Percentiles rank a stretch among this genome's conserved stretches.
Conservation (phyloP, 2,797 vertebrate genomes). For the Cossypha heuglini region DNA sequence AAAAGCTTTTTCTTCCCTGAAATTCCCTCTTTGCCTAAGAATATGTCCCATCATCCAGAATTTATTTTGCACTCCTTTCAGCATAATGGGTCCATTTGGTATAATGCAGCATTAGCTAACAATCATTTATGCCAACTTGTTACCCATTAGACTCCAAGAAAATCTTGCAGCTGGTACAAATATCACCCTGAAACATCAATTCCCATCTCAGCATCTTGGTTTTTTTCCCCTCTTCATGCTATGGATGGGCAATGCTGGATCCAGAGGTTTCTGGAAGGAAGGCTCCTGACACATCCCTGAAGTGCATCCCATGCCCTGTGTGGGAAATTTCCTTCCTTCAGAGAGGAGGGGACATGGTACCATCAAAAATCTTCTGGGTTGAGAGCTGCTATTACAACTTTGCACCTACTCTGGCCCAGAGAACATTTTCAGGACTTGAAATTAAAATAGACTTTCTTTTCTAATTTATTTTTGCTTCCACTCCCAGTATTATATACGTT, state of each 20-base stretch:
- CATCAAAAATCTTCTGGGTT: neutral
- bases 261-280: neutral
- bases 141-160: slow-evolving; percentile 12
- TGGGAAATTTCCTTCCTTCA: neutral
- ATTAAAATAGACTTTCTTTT: neutral
- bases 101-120: slow-evolving; percentile 1
- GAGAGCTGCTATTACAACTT: neutral
- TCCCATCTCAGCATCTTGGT: neutral
- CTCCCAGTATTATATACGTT: rapidly evolving
- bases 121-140: neutral
- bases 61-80: slow-evolving; percentile 36
- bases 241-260: neutral
- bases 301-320: neutral
- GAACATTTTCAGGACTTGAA: neutral
- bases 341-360: rapidly evolving
- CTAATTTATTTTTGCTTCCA: neutral
- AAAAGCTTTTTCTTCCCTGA: neutral
- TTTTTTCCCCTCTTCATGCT: neutral
- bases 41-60: slow-evolving; percentile 4
- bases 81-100: slow-evolving; percentile 31
- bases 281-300: neutral
- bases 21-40: slow-evolving; percentile 16
- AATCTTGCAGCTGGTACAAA: neutral
- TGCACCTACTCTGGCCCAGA: too few species aligned
- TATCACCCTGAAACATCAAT: neutral